Evolutionary conservation across 2,797 vertebrate species (phyloP), one percentile per base, ranked within the genome.

Genomic region (Peromyscus nudipes): DNA sequence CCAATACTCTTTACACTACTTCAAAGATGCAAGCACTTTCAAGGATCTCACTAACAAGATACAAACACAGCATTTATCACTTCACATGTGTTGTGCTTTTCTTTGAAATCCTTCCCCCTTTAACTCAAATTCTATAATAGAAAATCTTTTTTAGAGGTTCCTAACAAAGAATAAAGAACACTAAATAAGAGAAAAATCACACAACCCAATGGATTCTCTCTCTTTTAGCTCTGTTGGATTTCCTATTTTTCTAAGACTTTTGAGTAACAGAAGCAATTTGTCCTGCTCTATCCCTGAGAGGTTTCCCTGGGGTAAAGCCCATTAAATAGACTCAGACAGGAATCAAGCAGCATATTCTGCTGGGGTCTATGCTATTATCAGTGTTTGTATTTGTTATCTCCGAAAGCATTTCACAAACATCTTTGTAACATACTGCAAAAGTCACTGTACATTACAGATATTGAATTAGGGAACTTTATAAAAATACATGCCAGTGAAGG

Each of bases 51-150:
- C 95, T 97, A 92, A 92, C 96, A 96, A 97, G 52, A 69, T 84
- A 81, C 73, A 95, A 98, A 77, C 52, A 96, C 87, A 97, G 92
- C 49, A 9, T 95, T 95, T 89, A 95, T 94, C 85, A 96, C 92
- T 89, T 95, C 93, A 69, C 19, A 75, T 77, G 46, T 67, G 80
- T 94, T 97, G 91, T 83, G 37, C 76, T 89, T 89, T 71, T 69
- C 43, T 96, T 96, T 88, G 73, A 92, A 97, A 95, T 94, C 29
- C 9, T 88, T 89, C 90, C 25, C 81, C 27, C 17, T 97, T 67
- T 96, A 97, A 92, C 65, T 12, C 82, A 34, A 95, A 95, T 52
- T 89, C 40, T 43, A 91, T 81, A 65, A 13, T 46, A 43, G 21
- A 1, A 13, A 82, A 93, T 76, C 77, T 69, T 60, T 80, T 95